Conservation (phyloP, 64 coral and sea anemone species). For the Actinia tenebrosa region DNA sequence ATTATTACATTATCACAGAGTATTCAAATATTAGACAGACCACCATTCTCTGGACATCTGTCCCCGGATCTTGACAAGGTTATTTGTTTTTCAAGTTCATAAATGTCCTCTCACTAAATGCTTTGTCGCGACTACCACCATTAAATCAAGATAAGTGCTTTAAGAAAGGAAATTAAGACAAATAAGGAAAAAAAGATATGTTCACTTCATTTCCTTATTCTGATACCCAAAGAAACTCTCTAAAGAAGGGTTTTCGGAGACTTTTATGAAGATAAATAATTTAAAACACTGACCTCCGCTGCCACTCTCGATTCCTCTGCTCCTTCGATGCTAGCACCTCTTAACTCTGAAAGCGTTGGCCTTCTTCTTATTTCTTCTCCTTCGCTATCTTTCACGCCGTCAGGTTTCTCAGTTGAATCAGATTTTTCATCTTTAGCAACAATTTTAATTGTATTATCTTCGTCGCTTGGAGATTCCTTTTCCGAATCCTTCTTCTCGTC, state of each 20-base stretch:
- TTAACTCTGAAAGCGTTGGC: slow-evolving; percentile 63
- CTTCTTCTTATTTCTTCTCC: slow-evolving; percentile 30
- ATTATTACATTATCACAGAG: background rate
- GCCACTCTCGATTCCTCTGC: background rate
- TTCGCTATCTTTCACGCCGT: background rate
- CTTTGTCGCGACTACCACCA: background rate
- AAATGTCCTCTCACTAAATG: background rate
- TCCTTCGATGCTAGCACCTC: slow-evolving; percentile 36
- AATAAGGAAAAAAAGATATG: background rate
- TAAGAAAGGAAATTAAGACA: slow-evolving; percentile 6
- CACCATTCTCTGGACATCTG: background rate
- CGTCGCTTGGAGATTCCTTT: slow-evolving; percentile 29
- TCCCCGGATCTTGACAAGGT: background rate
- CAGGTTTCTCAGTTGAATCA: background rate
- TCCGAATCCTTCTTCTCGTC: slow-evolving; percentile 39
- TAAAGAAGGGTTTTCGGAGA: background rate
- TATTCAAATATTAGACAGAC: background rate
- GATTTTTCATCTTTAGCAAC: background rate
- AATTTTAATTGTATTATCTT: background rate
- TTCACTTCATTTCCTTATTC: background rate
- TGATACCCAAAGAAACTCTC: background rate
- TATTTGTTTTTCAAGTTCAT: background rate
- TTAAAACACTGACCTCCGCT: background rate
- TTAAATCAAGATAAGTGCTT: background rate
- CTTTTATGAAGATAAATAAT: background rate